Evolutionary conservation across 2,888 invertebrate species (phyloP), one percentile per base, ranked within the genome.

Genomic region (Pogonocherus hispidulus): DNA sequence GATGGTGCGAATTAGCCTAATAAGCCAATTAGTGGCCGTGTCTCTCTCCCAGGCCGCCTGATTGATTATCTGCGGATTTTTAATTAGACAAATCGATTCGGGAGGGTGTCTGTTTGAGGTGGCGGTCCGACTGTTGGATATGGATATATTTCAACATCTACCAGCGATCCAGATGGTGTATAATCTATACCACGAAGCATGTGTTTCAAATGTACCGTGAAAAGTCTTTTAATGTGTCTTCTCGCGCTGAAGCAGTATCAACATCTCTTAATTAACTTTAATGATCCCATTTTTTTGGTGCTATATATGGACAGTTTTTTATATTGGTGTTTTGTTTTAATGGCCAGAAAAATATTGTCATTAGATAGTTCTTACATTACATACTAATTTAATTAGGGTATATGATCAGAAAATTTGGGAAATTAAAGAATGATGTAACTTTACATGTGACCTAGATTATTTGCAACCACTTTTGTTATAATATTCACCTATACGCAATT

Each of bases 1-100:
- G n/a, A n/a, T 14, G 71, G 80, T 79, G 80, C 76, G 80, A 79
- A 78, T 76, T 74, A 66, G 69, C 74, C 80, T 81, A 81, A 81
- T 81, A 80, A 81, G 75, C 78, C 79, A 81, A 81, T 81, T 77
- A 76, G 72, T 66, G 63, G 66, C 57, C 62, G 65, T 69, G 70
- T 52, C 64, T 57, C 63, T 67, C 63, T 62, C 49, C 27, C 19
- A 18, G 35, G 52, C 54, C 54, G 65, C 69, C 59, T 78, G 79
- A 79, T 78, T 78, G 75, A 78, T 76, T 71, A 78, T 72, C 76
- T 75, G 78, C 71, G 75, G 76, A 78, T 79, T 76, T 77, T 77
- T 77, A 78, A 77, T 78, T 75, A 78, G 72, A 71, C 71, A 67
- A 63, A 64, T 63, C 63, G 47, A 72, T 69, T 60, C 63, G 62